These are phyloP conservation scores for Excalfactoria chinensis DNA, from an alignment of 2,113 vertebrate genomes.

Conservation along the genomic window DNA sequence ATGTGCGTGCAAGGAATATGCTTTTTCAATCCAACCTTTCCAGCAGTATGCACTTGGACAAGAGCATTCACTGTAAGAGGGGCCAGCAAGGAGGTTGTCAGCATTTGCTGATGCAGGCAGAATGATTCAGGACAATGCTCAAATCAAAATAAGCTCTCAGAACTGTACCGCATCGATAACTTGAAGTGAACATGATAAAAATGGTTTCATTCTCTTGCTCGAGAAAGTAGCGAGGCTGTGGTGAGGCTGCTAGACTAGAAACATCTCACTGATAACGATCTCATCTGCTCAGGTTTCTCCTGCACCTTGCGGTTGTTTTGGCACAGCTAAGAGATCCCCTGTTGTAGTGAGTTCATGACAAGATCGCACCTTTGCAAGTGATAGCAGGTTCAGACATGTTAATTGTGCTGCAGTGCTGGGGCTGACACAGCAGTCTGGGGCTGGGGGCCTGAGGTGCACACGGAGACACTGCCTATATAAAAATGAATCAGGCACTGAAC, in stretches of 20 bases:
- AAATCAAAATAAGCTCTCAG: background rate
- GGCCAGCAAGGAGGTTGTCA: background rate
- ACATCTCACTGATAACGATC: background rate
- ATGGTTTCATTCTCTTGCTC: background rate
- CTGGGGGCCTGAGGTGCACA: background rate
- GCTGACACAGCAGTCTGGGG: background rate
- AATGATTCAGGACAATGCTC: background rate
- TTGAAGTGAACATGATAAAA: background rate
- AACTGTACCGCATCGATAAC: background rate
- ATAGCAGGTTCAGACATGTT: background rate
- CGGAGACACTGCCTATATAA: background rate
- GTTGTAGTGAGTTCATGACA: background rate
- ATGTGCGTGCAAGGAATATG: background rate
- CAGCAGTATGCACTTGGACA: background rate
- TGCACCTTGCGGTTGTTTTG: conserved; percentile 36
- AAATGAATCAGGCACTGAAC: background rate
- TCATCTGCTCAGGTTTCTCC: background rate
- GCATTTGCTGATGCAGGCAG: background rate
- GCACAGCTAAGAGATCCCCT: background rate
- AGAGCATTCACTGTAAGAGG: background rate
- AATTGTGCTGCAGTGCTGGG: background rate
- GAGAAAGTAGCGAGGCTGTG: background rate
- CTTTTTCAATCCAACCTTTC: background rate
- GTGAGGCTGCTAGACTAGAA: background rate
- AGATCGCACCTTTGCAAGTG: background rate